Conservation (phyloP, 1,140 invertebrate genomes). For the Lordiphosa mommai region DNA sequence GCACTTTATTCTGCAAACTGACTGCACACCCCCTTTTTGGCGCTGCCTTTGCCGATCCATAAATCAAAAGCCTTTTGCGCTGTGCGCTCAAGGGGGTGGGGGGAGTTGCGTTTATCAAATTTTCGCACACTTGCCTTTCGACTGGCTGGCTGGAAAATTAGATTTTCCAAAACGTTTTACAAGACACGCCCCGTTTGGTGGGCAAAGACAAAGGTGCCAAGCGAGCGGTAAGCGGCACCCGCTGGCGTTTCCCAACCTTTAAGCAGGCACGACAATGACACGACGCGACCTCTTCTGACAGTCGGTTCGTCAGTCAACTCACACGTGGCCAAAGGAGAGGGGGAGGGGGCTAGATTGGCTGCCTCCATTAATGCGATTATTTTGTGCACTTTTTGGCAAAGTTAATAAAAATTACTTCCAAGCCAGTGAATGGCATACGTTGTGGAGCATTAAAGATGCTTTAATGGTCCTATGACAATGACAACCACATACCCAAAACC, state of each 20-base stretch:
- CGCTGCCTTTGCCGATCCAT: slow-evolving; percentile 36
- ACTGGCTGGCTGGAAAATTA: slow-evolving; percentile 46
- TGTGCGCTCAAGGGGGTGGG: neutral
- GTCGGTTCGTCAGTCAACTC: slow-evolving; percentile 25
- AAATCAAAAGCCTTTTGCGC: slow-evolving; percentile 53
- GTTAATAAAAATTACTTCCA: slow-evolving; percentile 78
- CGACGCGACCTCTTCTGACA: slow-evolving; percentile 42
- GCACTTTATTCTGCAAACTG: slow-evolving; percentile 46
- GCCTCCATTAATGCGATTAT: slow-evolving; percentile 73
- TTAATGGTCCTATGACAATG: slow-evolving; percentile 68
- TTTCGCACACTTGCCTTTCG: slow-evolving; percentile 72
- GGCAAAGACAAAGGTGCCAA: slow-evolving; percentile 57
- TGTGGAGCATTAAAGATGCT: slow-evolving; percentile 63
- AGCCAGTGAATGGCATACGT: slow-evolving; percentile 73
- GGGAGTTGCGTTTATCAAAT: slow-evolving; percentile 67
- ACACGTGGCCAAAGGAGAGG: slow-evolving; percentile 49
- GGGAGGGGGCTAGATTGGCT: slow-evolving; percentile 4
- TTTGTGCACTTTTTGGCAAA: slow-evolving; percentile 73
- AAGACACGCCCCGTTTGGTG: slow-evolving; percentile 44
- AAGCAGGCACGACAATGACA: slow-evolving; percentile 64
- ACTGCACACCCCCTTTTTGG: slow-evolving; percentile 30
- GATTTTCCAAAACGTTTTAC: slow-evolving; percentile 58
- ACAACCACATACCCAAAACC: slow-evolving; percentile 27
- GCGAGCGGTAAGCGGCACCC: slow-evolving; percentile 32
- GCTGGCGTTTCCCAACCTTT: slow-evolving; percentile 62